Percentiles rank a stretch among this genome's conserved stretches.
These are phyloP conservation scores for Conops quadrifasciatus DNA, from an alignment of 2,888 invertebrate genomes.

Conservation along the genomic window DNA sequence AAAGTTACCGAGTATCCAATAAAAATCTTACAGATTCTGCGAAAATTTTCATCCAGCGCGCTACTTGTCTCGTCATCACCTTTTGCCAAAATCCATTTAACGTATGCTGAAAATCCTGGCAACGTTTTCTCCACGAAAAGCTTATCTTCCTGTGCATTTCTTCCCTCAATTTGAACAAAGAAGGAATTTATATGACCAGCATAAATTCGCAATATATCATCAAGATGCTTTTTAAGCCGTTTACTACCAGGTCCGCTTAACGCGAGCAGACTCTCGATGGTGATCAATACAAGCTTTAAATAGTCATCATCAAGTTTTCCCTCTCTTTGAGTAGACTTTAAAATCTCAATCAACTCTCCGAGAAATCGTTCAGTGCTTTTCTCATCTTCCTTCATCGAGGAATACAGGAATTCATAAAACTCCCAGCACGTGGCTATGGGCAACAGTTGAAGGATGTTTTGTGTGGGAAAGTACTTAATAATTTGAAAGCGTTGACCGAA, in stretches of 20 bases:
- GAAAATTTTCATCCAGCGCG: constrained; percentile 54
- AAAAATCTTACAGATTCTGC: constrained; percentile 61
- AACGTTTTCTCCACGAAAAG: constrained; percentile 57
- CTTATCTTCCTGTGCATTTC: constrained; percentile 50
- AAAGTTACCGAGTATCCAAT: constrained; percentile 59
- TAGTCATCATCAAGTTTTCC: constrained; percentile 45
- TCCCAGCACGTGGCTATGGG: constrained; percentile 47
- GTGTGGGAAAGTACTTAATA: constrained; percentile 52
- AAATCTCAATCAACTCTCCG: constrained; percentile 44
- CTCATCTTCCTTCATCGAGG: constrained; percentile 48
- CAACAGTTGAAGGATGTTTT: constrained; percentile 51
- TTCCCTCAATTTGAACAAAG: constrained; percentile 42
- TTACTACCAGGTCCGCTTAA: constrained; percentile 47
- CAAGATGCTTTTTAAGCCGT: constrained; percentile 47
- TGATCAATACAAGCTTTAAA: constrained; percentile 51
- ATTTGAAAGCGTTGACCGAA: constrained; percentile 57
- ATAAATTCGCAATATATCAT: constrained; percentile 44
- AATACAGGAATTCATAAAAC: constrained; percentile 57
- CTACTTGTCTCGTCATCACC: constrained; percentile 14
- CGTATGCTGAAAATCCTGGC: constrained; percentile 48
- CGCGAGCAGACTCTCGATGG: constrained; percentile 53
- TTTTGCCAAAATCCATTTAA: constrained; percentile 43
- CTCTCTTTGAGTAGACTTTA: constrained; percentile 38
- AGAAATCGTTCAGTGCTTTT: constrained; percentile 53
- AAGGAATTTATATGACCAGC: constrained; percentile 43